These are phyloP conservation scores for Trichonephila clavata DNA, from an alignment of 1,140 invertebrate genomes.

Conservation along the genomic window DNA sequence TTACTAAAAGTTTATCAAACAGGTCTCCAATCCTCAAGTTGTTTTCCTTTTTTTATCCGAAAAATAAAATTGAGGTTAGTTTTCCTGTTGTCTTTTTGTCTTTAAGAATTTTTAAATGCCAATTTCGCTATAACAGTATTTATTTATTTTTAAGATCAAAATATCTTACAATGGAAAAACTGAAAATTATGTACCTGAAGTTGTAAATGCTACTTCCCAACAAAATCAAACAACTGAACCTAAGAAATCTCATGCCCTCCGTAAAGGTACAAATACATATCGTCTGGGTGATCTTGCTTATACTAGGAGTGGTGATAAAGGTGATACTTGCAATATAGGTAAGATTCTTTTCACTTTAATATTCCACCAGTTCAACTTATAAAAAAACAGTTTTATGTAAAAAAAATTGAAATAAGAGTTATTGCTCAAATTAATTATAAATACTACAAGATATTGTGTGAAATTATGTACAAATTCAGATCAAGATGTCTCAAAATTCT, in stretches of 20 bases:
- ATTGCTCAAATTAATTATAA: no score
- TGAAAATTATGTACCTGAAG: constrained; percentile 59
- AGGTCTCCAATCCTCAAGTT: constrained; percentile 82
- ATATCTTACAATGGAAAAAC: constrained; percentile 68
- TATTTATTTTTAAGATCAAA: constrained; percentile 44
- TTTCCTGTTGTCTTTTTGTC: background rate
- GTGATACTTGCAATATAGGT: constrained; percentile 82
- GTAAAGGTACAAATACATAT: constrained; percentile 79
- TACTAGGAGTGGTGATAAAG: constrained; percentile 84
- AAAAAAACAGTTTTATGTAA: no score
- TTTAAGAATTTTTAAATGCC: background rate
- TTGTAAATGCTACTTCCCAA: background rate
- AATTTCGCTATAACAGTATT: background rate
- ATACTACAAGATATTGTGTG: no score
- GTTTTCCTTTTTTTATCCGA: constrained; percentile 82
- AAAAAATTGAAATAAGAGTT: no score
- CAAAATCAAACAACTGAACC: background rate
- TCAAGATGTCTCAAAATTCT: no score
- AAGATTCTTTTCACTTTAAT: background rate
- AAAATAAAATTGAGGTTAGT: constrained; percentile 80
- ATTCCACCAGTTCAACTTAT: no score
- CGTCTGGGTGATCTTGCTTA: constrained; percentile 82
- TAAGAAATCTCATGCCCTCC: constrained; percentile 39
- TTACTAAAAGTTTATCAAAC: background rate
- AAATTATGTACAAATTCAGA: no score